Base-by-base conservation (phyloP, 2,888 invertebrate genomes). In the Luperina testacea region DNA sequence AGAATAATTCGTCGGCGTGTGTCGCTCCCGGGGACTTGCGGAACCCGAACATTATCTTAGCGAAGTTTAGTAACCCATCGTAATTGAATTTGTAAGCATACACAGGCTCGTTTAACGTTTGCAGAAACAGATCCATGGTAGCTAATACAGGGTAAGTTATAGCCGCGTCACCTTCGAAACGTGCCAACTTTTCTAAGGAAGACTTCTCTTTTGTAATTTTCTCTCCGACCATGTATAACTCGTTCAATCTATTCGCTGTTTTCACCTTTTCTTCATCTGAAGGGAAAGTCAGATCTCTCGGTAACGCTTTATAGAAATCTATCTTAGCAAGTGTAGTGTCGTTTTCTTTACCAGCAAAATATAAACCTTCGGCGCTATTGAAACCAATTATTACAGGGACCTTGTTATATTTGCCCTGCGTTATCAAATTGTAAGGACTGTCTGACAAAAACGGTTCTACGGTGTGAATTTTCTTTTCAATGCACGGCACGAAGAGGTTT, bases 1-100 rank as follows among this genome's bases (percentile, higher is more conserved):
- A 97, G 82, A 96, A 96, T 4, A 97, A 77, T n/a, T 96, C 97
- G 82, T 97, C 96, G 0, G 95, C 96, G 72, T 97, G 97, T 0
- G 95, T 94, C 0, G 96, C 96, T 2, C 96, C 96, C 0, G 94
- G 93, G n/a, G 91, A 87, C 2, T 83, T 86, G 20, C 87, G 77
- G 75, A 93, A 95, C 0, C 95, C 94, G 75, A 83, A 94, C 13
- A 89, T 73, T 9, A 91, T 59, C 86, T 96, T 96, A 0, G 94
- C 93, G 5, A 95, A 79, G 87, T 97, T 97, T 90, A 96, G 88
- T 92, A 93, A 93, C 0, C 96, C 96, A 77, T 94, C 93, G 76
- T 95, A 94, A 67, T 89, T 88, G 61, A 96, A 92, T 81, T 94
- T 95, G 77, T 97, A 97, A 0, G 90, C 89, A 73, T 91, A 96